Evolutionary conservation across 2,797 vertebrate genomes (phyloP).

Genomic region (Cyprinella venusta): DNA sequence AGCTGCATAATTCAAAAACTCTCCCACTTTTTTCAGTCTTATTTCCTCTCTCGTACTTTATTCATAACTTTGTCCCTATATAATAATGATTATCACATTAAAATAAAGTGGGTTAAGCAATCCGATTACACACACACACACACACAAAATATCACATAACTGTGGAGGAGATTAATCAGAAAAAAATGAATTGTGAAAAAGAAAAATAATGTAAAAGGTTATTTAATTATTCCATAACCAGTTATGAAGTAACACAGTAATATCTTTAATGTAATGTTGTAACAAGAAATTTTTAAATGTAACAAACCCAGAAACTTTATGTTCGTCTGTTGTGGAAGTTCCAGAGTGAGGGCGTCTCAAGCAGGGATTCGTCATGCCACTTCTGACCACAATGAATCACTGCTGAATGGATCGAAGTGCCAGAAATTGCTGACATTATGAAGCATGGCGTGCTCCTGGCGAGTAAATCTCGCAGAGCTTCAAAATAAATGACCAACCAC

Average conservation of each 20-base stretch:
- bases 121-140: not conserved
- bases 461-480: slow-evolving; percentile 61
- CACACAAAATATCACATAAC: too few relatives aligned
- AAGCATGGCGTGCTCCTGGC: slow-evolving; percentile 61
- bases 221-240: not conserved
- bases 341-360: slow-evolving; percentile 27
- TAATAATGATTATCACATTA: not conserved
- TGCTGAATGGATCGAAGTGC: slow-evolving; percentile 62
- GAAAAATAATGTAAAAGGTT: too few relatives aligned
- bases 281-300: not conserved
- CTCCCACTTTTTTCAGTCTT: not conserved
- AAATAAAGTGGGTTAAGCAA: not conserved
- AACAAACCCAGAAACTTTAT: not conserved
- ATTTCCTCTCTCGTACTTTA: not conserved
- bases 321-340: not conserved
- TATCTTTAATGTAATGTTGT: not conserved
- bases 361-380: slow-evolving; percentile 50
- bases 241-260: not conserved
- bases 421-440: slow-evolving; percentile 68
- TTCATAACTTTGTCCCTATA: not conserved
- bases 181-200: too few relatives aligned
- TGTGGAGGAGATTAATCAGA: too few relatives aligned
- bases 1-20: slow-evolving; percentile 14
- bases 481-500: slow-evolving; percentile 62
- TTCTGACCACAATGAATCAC: slow-evolving; percentile 61